Evolutionary conservation across 2,113 vertebrate species (phyloP).

Genomic region (Syrrhaptes paradoxus): DNA sequence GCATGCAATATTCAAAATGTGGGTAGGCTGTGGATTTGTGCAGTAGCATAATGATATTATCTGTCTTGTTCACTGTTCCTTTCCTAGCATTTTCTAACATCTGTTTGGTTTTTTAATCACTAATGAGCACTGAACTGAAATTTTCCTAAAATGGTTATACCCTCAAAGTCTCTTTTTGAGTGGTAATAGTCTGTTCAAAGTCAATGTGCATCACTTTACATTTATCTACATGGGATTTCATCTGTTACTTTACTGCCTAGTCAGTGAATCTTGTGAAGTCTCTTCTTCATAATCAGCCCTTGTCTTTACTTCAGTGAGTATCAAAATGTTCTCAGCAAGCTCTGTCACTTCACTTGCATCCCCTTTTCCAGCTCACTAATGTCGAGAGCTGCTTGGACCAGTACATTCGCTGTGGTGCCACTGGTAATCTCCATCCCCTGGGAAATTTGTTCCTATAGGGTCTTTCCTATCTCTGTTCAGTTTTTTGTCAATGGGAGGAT

Average conservation of each 20-base stretch:
- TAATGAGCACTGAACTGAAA: background rate
- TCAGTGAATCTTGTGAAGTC: background rate
- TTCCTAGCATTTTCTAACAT: background rate
- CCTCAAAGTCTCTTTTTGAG: background rate
- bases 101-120: background rate
- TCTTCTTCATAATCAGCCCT: background rate
- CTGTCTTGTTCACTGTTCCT: background rate
- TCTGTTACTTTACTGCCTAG: background rate
- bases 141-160: background rate
- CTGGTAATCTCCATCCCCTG: background rate
- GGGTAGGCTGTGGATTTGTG: background rate
- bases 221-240: background rate
- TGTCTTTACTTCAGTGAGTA: background rate
- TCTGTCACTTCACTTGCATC: background rate
- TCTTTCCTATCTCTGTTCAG: background rate
- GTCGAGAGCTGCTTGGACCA: background rate
- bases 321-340: background rate
- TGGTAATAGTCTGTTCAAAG: background rate
- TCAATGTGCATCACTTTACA: background rate
- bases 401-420: background rate
- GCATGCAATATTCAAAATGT: background rate
- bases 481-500: background rate
- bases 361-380: background rate
- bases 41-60: background rate
- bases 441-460: background rate